Percentiles rank a stretch among this genome's conserved stretches.
These are phyloP conservation scores for Stenopsyche tienmushanensis DNA, from an alignment of 1,140 invertebrate species.

Conservation along the genomic window DNA sequence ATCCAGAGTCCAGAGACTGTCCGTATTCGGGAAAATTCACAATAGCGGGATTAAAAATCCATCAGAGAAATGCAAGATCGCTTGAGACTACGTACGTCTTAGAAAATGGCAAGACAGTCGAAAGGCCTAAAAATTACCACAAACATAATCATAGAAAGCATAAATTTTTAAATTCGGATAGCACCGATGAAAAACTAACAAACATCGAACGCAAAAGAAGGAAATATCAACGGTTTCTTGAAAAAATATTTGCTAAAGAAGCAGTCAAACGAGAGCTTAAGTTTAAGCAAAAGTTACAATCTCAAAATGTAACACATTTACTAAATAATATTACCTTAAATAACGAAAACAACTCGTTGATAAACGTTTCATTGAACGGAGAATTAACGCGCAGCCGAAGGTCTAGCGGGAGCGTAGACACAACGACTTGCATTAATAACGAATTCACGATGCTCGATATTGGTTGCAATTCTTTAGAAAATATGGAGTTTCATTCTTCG, in stretches of 20 bases:
- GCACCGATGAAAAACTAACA: slow-evolving; percentile 43
- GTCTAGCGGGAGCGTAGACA: slow-evolving; percentile 46
- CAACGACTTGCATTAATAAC: slow-evolving; percentile 44
- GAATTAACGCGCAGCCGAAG: slow-evolving; percentile 45
- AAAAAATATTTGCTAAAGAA: slow-evolving; percentile 50
- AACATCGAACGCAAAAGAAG: slow-evolving; percentile 50
- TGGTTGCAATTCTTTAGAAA: slow-evolving; percentile 68
- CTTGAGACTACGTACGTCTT: slow-evolving; percentile 4
- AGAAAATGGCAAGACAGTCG: slow-evolving; percentile 6
- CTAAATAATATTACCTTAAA: slow-evolving; percentile 18
- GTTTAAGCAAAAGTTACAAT: slow-evolving; percentile 22
- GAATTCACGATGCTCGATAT: slow-evolving; percentile 66
- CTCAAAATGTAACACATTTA: slow-evolving; percentile 12
- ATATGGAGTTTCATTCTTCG: slow-evolving; percentile 73
- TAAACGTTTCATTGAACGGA: slow-evolving; percentile 19
- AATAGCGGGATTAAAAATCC: slow-evolving; percentile 60
- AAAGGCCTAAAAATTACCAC: slow-evolving; percentile 19
- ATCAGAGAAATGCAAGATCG: slow-evolving; percentile 46
- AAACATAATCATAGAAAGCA: slow-evolving; percentile 33
- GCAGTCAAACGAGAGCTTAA: slow-evolving; percentile 39
- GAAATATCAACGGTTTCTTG: slow-evolving; percentile 53
- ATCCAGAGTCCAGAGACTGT: slow-evolving; percentile 68
- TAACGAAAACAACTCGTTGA: slow-evolving; percentile 6
- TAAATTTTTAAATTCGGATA: slow-evolving; percentile 24
- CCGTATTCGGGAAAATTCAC: slow-evolving; percentile 72